phyloP scores from a whole-genome alignment of 2,797 vertebrate genomes.

The Rhodeus uyekii region DNA sequence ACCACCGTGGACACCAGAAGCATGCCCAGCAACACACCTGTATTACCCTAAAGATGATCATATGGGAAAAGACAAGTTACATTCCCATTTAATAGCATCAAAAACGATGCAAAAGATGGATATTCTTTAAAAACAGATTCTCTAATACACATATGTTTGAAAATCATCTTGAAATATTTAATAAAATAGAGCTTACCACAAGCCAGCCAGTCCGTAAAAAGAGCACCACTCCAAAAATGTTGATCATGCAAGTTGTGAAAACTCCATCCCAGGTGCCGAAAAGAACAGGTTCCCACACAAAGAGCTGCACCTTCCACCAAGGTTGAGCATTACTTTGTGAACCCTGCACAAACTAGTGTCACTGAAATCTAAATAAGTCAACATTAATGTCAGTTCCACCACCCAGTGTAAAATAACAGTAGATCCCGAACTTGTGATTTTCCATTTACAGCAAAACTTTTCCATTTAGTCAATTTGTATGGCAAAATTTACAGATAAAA shows the following conservation, averaged over 20 bases:
- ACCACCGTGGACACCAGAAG: slow-evolving; percentile 90
- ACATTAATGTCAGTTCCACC: background rate
- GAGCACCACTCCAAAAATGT: slow-evolving; percentile 97
- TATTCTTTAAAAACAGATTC: background rate
- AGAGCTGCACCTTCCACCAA: slow-evolving; percentile 96
- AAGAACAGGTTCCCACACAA: slow-evolving; percentile 94
- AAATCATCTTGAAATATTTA: background rate
- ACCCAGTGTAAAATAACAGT: background rate
- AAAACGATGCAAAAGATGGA: background rate
- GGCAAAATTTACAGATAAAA: background rate
- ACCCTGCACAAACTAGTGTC: slow-evolving; percentile 60
- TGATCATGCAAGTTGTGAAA: slow-evolving; percentile 99
- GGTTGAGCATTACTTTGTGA: slow-evolving; percentile 79
- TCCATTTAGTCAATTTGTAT: background rate
- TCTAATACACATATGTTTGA: background rate
- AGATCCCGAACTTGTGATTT: background rate
- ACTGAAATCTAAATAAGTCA: slow-evolving; percentile 34
- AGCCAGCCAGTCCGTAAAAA: slow-evolving; percentile 96
- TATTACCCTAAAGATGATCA: slow-evolving; percentile 84
- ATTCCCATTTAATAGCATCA: background rate
- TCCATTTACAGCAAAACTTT: background rate
- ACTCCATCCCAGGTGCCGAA: slow-evolving; percentile 98
- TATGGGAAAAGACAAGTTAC: background rate
- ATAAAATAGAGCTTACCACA: slow-evolving; percentile 81
- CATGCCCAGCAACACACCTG: slow-evolving; percentile 89